Evolutionary conservation across 2,888 invertebrate genomes (phyloP), one percentile per base, ranked within the genome.

Genomic region (Xestia xanthographa): DNA sequence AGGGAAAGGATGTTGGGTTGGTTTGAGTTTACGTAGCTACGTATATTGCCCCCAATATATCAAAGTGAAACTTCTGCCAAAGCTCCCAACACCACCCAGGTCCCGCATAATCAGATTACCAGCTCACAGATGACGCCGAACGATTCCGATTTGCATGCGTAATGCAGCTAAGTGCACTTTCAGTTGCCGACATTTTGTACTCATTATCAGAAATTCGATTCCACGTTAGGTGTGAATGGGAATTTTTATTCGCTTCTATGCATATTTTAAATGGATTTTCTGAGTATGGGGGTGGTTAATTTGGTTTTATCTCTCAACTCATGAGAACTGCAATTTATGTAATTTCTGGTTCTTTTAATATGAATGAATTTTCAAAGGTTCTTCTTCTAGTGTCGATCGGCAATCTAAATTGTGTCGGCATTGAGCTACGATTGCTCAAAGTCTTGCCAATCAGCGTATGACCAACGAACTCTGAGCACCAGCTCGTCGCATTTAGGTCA

Each of bases 141-240:
- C 83, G 87, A 89, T 89, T 89, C 87, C 92, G 94, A 95, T 95
- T 95, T 95, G 95, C 95, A 95, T 95, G 91, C 90, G 92, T 95
- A 95, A 95, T 94, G 92, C 83, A 84, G 87, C 91, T 94, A 95
- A 95, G 95, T 95, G 95, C 94, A 94, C 93, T 95, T 94, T 93
- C 92, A 92, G 90, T 87, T 83, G 66, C 41, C 90, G 91, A 90
- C 92, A 89, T 92, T 92, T 92, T 92, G 90, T 86, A 75, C 82
- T 79, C 75, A 79, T 82, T 83, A 72, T 78, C 71, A 70, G 72
- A 56, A 85, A 80, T 79, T 82, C 83, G 79, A 83, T 86, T 79
- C 48, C 14, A 6, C n/a, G 63, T 66, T 80, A 82, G 74, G 72
- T 83, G 77, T 77, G 77, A 70, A 67, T 67, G 68, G 50, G 60